These are phyloP conservation scores for Euura lappo DNA, from an alignment of 1,140 invertebrate species.

Conservation along the genomic window DNA sequence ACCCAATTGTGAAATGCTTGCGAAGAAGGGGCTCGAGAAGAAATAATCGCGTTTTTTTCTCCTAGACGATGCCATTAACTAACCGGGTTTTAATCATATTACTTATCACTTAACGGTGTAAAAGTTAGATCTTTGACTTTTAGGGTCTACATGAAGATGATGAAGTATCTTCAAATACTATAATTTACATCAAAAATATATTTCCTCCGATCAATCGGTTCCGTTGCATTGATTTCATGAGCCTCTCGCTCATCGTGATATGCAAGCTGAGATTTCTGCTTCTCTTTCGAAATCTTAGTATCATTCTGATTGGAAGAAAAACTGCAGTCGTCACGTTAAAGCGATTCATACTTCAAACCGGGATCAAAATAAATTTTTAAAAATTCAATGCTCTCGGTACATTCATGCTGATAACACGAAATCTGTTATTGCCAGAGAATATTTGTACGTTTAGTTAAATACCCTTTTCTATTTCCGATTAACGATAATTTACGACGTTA, in stretches of 20 bases:
- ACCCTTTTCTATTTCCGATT: not conserved
- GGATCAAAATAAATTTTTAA: no score
- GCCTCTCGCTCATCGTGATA: not conserved
- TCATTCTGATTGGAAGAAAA: no score
- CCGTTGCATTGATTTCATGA: not conserved
- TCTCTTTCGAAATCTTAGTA: not conserved
- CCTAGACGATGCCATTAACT: not conserved
- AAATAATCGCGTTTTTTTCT: not conserved
- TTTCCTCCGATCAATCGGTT: not conserved
- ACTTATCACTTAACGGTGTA: not conserved
- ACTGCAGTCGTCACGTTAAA: no score
- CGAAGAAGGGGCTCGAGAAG: not conserved
- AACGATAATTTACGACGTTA: not conserved
- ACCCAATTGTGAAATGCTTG: conserved; percentile 1
- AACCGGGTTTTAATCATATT: not conserved
- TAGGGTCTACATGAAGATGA: no score
- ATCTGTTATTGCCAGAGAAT: not conserved
- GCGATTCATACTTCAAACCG: no score
- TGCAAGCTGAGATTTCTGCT: not conserved
- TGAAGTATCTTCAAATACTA: not conserved
- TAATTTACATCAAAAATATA: not conserved
- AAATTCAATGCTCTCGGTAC: not conserved
- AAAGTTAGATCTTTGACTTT: not conserved
- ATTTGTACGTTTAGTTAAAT: not conserved
- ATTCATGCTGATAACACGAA: not conserved